Percentiles rank a stretch among this genome's conserved stretches.
Conservation (phyloP, 2,113 vertebrate species). For the Salvelinus alpinus region DNA sequence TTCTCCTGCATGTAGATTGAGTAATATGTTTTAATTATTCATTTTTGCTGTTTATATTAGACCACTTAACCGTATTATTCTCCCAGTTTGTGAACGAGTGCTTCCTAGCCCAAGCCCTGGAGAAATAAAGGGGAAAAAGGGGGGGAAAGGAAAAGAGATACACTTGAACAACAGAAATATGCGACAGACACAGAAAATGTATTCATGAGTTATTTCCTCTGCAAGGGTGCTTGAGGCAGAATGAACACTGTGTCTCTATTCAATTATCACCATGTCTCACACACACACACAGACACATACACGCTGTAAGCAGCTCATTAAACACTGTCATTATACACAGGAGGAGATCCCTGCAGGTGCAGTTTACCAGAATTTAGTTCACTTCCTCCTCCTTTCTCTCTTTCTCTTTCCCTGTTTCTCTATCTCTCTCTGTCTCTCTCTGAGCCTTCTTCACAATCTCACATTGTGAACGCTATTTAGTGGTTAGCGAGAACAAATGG, state of each 20-base stretch:
- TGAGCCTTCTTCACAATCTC: background rate
- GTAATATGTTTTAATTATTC: conserved; percentile 71
- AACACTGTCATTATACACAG: conserved; percentile 74
- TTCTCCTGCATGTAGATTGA: conserved; percentile 33
- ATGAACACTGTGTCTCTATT: conserved; percentile 69
- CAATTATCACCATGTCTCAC: conserved; percentile 59
- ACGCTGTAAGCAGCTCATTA: conserved; percentile 74
- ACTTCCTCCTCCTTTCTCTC: conserved; percentile 57
- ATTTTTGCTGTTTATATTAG: conserved; percentile 57
- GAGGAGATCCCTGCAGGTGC: conserved; percentile 71
- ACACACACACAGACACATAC: conserved; percentile 17
- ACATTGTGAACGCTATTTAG: background rate
- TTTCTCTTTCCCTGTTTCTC: conserved; percentile 11
- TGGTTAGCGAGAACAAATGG: background rate
- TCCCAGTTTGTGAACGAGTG: conserved; percentile 46
- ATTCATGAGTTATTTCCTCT: conserved; percentile 64
- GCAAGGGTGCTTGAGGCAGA: conserved; percentile 50
- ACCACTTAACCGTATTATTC: conserved; percentile 59
- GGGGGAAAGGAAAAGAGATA: conserved; percentile 30
- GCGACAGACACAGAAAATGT: conserved; percentile 49
- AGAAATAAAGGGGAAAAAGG: background rate
- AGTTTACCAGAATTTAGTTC: conserved; percentile 72
- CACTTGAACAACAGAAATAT: conserved; percentile 56
- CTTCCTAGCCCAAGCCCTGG: conserved; percentile 18
- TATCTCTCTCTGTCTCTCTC: conserved; percentile 19